phyloP scores from a whole-genome alignment of 2,888 invertebrate species.

The Erannis defoliaria region DNA sequence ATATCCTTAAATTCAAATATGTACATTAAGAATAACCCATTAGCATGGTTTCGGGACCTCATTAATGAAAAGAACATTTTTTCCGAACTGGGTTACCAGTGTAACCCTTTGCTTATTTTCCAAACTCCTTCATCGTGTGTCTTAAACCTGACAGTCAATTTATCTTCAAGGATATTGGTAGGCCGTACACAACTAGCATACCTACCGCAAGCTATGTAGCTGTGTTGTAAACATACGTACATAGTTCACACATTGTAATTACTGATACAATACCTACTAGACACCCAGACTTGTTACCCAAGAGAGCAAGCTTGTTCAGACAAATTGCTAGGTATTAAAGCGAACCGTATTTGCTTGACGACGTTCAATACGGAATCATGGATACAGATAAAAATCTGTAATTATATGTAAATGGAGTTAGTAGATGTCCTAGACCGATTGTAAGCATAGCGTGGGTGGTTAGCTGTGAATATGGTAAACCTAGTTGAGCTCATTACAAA shows the following conservation, averaged over 20 bases:
- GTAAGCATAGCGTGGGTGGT: slow-evolving; percentile 3
- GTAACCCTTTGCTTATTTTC: slow-evolving; percentile 13
- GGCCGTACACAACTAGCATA: slow-evolving; percentile 32
- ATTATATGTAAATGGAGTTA: slow-evolving; percentile 20
- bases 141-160: slow-evolving; percentile 56
- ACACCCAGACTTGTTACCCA: slow-evolving; percentile 7
- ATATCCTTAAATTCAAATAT: no score
- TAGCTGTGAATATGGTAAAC: background rate
- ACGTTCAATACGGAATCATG: slow-evolving; percentile 17
- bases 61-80: no score
- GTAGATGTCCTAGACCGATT: slow-evolving; percentile 4
- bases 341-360: slow-evolving; percentile 16
- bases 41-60: no score
- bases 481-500: background rate
- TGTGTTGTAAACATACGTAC: slow-evolving; percentile 38
- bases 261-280: slow-evolving; percentile 46
- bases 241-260: slow-evolving; percentile 50
- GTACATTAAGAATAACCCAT: no score
- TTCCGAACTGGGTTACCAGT: background rate
- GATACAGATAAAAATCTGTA: slow-evolving; percentile 26
- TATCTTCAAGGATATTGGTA: slow-evolving; percentile 60
- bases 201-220: background rate
- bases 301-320: slow-evolving; percentile 5
- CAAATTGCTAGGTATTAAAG: slow-evolving; percentile 1
- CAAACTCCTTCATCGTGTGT: slow-evolving; percentile 40